Evolutionary conservation across 2,888 invertebrate species (phyloP), one percentile per base, ranked within the genome.

Genomic region (Anagyrus pseudococci): DNA sequence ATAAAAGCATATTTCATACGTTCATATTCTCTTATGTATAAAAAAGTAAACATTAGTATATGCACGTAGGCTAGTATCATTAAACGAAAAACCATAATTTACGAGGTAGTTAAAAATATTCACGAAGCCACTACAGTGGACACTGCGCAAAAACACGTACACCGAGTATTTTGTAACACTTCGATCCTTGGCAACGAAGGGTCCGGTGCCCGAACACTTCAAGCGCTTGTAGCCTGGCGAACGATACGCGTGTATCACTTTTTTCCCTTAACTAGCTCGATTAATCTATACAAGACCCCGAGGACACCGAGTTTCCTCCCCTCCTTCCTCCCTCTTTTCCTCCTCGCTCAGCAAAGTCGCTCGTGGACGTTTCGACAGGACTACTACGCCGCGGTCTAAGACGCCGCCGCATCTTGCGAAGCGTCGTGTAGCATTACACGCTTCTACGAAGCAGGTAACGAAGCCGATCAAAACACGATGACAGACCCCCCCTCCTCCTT

Each of bases 391-490:
- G 23, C n/a, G 17, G 22, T 50, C 48, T 15, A 33, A 25, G 46
- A 26, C 33, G 52, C n/a, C 29, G 54, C 29, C 41, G 13, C n/a
- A 40, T 50, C 44, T 49, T 52, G n/a, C 26, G 40, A 29, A 26
- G 64, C 57, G 50, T 62, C 65, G 62, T 65, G 62, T 65, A 65
- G 58, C 65, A 47, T 62, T 66, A 66, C 62, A 62, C 58, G 62
- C 62, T 62, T 62, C 66, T 56, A 23, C 56, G 59, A 63, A 61
- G 47, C 60, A 64, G 68, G 67, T 70, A 70, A 72, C 70, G 71
- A 73, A 71, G 69, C 67, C 69, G 69, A 71, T 71, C 72, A 70
- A 72, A 74, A 73, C 71, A 72, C 68, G 64, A 67, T 69, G 68
- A 55, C 58, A 23, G 53, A 10, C 29, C 4, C 29, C 10, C 29